Conservation (phyloP, 2,797 vertebrate genomes). For the Psittacula derbiana region DNA sequence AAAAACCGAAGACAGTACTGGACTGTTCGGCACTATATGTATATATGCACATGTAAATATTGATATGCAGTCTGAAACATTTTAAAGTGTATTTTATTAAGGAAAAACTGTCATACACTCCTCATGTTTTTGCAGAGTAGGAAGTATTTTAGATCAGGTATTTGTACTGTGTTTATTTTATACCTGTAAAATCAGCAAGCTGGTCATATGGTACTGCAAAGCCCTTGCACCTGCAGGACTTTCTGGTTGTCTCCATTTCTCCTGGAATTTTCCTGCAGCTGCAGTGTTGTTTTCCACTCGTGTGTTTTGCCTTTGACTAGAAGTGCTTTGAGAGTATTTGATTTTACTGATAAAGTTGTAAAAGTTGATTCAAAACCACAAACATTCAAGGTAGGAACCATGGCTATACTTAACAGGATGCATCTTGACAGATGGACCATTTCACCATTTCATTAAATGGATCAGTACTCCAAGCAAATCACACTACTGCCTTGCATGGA, state of each 20-base stretch:
- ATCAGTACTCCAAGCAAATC: neutral
- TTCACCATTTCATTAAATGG: neutral
- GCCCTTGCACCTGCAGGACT: neutral
- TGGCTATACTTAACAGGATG: neutral
- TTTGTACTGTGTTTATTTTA: neutral
- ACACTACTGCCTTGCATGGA: neutral
- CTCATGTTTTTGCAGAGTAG: neutral
- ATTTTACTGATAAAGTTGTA: neutral
- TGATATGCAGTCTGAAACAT: neutral
- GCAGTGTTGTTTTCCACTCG: neutral
- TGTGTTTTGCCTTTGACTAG: neutral
- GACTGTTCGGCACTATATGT: neutral
- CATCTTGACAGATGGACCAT: neutral
- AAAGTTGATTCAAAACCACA: neutral
- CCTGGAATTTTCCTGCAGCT: neutral
- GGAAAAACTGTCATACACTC: neutral
- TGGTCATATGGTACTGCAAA: neutral
- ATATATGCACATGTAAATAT: constrained; percentile 15
- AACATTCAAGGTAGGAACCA: neutral
- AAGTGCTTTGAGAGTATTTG: neutral
- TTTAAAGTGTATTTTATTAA: neutral
- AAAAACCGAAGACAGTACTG: neutral
- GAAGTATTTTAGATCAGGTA: neutral
- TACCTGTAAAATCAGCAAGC: neutral
- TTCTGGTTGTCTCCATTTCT: neutral